Percentiles rank a stretch among this genome's conserved stretches.
phyloP scores from a whole-genome alignment of 2,888 invertebrate species.

The Euplagia quadripunctaria region DNA sequence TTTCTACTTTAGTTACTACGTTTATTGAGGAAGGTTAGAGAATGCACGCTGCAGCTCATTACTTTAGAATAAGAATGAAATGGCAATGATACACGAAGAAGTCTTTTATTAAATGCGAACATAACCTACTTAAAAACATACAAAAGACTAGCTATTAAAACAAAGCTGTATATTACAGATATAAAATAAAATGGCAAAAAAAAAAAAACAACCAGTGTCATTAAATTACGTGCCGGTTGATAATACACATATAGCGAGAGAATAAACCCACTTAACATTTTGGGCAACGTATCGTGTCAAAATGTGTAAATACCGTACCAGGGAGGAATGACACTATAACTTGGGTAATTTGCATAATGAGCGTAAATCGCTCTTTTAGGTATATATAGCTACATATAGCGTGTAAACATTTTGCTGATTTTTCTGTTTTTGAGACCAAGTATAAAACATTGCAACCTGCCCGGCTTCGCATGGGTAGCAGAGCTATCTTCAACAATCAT shows the following conservation, averaged over 20 bases:
- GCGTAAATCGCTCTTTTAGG: constrained; percentile 45
- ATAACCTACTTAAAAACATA: too few relatives aligned
- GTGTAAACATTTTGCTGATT: neutral
- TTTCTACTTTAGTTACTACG: neutral
- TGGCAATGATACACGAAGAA: neutral
- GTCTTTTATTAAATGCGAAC: neutral
- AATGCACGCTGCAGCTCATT: neutral
- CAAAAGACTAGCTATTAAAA: too few relatives aligned
- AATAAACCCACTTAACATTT: constrained; percentile 34
- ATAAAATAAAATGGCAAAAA: too few relatives aligned
- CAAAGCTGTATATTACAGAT: too few relatives aligned
- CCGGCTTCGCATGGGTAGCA: too few relatives aligned
- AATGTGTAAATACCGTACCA: constrained; percentile 65
- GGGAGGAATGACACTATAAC: constrained; percentile 63
- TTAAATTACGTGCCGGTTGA: neutral
- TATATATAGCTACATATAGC: neutral
- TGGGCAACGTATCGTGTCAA: constrained; percentile 54
- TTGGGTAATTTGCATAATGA: constrained; percentile 69
- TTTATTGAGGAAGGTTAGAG: neutral
- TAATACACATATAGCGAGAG: neutral
- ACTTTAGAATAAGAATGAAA: neutral
- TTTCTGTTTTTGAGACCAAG: constrained; percentile 29
- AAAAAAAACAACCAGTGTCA: constrained; percentile 2
- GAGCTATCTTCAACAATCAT: too few relatives aligned
- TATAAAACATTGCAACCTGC: constrained; percentile 15